Percentiles rank a stretch among this genome's conserved stretches.
Evolutionary conservation across 2,113 vertebrate genomes (phyloP).

Genomic region (Psittacara wagleri): DNA sequence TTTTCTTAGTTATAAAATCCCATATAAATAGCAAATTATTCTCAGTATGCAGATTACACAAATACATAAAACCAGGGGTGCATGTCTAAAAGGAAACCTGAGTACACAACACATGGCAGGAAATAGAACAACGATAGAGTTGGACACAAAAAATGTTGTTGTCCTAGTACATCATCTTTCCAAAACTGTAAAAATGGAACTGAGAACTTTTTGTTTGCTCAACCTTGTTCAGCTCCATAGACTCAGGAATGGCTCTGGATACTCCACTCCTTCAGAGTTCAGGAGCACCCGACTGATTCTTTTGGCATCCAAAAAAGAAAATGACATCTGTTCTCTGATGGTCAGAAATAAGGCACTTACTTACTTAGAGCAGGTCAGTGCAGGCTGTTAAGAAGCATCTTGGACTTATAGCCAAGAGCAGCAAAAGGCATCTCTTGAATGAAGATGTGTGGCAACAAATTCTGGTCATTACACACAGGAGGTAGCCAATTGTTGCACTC

Average conservation of each 20-base stretch:
- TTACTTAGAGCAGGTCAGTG: neutral
- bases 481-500: neutral
- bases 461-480: neutral
- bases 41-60: neutral
- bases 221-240: neutral
- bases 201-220: neutral
- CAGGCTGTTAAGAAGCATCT: neutral
- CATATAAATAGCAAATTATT: conserved; percentile 46
- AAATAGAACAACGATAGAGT: neutral
- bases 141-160: neutral
- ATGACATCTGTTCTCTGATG: rapidly evolving
- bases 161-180: neutral
- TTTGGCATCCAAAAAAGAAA: neutral
- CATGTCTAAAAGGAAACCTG: neutral
- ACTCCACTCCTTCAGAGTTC: neutral
- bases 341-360: neutral
- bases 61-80: neutral
- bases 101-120: neutral
- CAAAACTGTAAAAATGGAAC: neutral
- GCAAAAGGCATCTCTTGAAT: neutral
- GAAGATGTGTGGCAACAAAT: neutral
- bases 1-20: conserved; percentile 54
- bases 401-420: neutral
- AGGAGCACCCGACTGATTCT: neutral
- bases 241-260: neutral